Evolutionary conservation across 2,888 invertebrate species (phyloP).

Genomic region (Drosophila tripunctata): DNA sequence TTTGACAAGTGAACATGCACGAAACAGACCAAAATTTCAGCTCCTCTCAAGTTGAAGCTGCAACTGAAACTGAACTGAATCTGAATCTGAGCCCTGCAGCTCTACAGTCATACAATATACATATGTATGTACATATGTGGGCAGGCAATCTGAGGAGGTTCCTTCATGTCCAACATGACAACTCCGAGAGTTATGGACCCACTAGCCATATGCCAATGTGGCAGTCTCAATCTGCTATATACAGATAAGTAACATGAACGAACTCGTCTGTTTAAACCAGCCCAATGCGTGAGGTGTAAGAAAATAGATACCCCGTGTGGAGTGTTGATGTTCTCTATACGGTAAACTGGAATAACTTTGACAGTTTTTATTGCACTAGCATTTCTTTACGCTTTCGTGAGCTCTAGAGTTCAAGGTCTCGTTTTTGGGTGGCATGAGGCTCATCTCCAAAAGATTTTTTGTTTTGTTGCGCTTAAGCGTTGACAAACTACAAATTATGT

Average conservation of each 20-base stretch:
- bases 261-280: slow-evolving; percentile 5
- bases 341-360: neutral
- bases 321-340: neutral
- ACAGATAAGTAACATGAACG: slow-evolving; percentile 27
- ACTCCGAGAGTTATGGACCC: slow-evolving; percentile 70
- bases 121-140: no score
- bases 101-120: slow-evolving; percentile 54
- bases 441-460: neutral
- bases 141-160: slow-evolving; percentile 60
- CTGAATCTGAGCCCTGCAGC: slow-evolving; percentile 6
- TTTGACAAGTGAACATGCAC: slow-evolving; percentile 76
- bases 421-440: neutral
- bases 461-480: slow-evolving; percentile 34
- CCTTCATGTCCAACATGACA: slow-evolving; percentile 76
- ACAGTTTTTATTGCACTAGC: neutral
- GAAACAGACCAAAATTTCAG: slow-evolving; percentile 38
- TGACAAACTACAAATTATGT: slow-evolving; percentile 60
- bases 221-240: neutral
- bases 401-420: neutral
- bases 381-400: neutral
- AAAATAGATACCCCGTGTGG: no score
- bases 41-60: slow-evolving; percentile 18
- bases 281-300: no score
- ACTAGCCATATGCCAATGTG: slow-evolving; percentile 54
- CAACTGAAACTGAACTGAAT: slow-evolving; percentile 7